A percentile compares a stretch with the other conserved stretches of the same genome.
Evolutionary conservation across 2,888 invertebrate genomes (phyloP).

Genomic region (Pomacea canaliculata): DNA sequence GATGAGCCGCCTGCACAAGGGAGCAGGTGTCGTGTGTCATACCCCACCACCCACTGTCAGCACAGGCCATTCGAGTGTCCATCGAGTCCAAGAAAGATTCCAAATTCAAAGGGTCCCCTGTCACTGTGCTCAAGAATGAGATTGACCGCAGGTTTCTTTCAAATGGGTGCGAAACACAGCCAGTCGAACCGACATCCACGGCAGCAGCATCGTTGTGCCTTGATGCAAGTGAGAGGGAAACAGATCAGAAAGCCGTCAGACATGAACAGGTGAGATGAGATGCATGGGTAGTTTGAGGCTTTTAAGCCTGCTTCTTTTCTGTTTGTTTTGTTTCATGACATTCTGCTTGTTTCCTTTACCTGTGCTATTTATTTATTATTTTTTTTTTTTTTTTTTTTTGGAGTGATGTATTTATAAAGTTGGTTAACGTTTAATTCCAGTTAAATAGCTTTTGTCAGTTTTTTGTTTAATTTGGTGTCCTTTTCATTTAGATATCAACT

Average conservation of each 20-base stretch:
- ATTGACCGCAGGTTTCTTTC: slow-evolving; percentile 60
- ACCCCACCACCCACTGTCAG: slow-evolving; percentile 48
- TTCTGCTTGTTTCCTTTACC: not conserved
- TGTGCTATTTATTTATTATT: not conserved
- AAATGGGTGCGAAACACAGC: slow-evolving; percentile 36
- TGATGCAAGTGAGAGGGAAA: slow-evolving; percentile 12
- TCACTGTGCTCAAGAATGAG: slow-evolving; percentile 66
- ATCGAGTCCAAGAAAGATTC: slow-evolving; percentile 44
- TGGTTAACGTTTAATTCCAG: too few species aligned
- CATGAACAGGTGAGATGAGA: slow-evolving; percentile 17
- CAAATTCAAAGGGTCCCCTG: slow-evolving; percentile 64
- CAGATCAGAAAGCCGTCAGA: slow-evolving; percentile 18
- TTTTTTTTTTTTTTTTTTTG: not conserved
- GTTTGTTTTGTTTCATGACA: not conserved
- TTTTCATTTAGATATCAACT: too few species aligned
- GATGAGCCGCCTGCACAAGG: slow-evolving; percentile 17
- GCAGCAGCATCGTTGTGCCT: slow-evolving; percentile 1
- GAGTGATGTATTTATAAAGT: not conserved
- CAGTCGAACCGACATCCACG: slow-evolving; percentile 8
- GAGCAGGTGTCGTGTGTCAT: slow-evolving; percentile 24
- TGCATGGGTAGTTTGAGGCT: not conserved
- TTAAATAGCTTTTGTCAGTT: too few species aligned
- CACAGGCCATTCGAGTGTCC: slow-evolving; percentile 52
- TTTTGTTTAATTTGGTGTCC: too few species aligned
- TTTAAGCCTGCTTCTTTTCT: not conserved